Percentiles rank a stretch among this genome's conserved stretches.
Evolutionary conservation across 2,888 invertebrate species (phyloP).

Genomic region (Ophioninae sp.): DNA sequence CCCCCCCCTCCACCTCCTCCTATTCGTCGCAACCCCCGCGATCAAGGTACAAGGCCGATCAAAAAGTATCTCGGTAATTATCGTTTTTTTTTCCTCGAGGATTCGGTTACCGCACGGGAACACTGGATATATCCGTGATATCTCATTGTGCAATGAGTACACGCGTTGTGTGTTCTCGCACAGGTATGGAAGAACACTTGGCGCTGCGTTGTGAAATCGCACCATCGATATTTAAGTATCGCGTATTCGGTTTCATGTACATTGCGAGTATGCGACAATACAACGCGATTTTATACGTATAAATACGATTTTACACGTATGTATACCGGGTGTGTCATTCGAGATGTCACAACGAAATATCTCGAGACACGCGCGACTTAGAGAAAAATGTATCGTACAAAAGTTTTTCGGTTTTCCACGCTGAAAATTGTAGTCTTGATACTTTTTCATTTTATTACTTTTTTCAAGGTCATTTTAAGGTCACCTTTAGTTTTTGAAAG

Average conservation of each 20-base stretch:
- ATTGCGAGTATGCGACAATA: not conserved
- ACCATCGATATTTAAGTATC: not conserved
- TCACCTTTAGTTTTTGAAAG: too few relatives aligned
- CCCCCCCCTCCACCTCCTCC: not conserved
- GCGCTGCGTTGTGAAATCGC: not conserved
- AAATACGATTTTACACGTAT: too few relatives aligned
- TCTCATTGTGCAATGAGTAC: not conserved
- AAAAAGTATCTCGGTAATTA: not conserved
- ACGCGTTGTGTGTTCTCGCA: not conserved
- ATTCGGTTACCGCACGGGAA: constrained; percentile 1
- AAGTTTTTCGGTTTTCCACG: too few relatives aligned
- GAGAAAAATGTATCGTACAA: too few relatives aligned
- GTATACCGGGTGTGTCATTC: too few relatives aligned
- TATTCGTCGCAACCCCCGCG: too few relatives aligned
- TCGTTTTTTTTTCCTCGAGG: not conserved
- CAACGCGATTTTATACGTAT: not conserved
- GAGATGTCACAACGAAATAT: too few relatives aligned
- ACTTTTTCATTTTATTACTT: too few relatives aligned
- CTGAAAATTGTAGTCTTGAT: too few relatives aligned
- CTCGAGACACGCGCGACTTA: too few relatives aligned
- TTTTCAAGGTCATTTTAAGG: too few relatives aligned
- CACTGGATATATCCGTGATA: not conserved
- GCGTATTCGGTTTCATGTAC: not conserved
- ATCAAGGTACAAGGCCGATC: not conserved
- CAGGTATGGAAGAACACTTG: not conserved